Evolutionary conservation across 2,888 invertebrate species (phyloP), one percentile per base, ranked within the genome.

Genomic region (Trissolcus japonicus): DNA sequence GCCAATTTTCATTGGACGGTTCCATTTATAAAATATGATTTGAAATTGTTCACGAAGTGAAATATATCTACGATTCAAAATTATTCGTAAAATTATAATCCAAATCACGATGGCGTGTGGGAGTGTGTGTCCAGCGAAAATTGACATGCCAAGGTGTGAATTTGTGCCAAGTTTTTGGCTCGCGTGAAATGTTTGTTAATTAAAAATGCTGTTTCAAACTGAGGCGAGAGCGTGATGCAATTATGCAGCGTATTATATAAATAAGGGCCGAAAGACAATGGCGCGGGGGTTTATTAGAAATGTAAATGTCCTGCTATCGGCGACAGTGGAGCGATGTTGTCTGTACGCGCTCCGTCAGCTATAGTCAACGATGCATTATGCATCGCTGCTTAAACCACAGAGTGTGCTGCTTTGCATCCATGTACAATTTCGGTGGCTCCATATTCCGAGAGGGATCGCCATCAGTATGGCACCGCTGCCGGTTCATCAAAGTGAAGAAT

Each of bases 361-460:
- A 72, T 67, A 67, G 76, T 65, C 63, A 53, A 54, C 68, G 78
- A 78, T 78, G 78, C 78, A 78, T 78, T 65, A 78, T 78, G 78
- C 78, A 78, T 73, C 72, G 77, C 77, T 73, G 72, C 72, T 77
- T 77, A 68, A 73, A 68, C 72, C 72, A 65, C 71, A 65, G 78
- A 72, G 75, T 68, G 72, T 63, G 59, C 75, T 66, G 75, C 68
- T 78, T 78, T 71, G 75, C 78, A 78, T 78, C 78, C 75, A 78
- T 78, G 78, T 78, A 78, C 78, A 78, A 78, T 78, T 78, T 78
- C 63, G 75, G 74, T 69, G 71, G 74, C 75, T 78, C 71, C 78
- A 78, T 72, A 75, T 78, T 78, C 78, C 41, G 66, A 6, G 35
- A 68, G 72, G 48, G 67, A 72, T 75, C 69, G 75, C 17, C 75